Conservation (phyloP, 1,140 invertebrate species). For the Solenopsis fugax region DNA sequence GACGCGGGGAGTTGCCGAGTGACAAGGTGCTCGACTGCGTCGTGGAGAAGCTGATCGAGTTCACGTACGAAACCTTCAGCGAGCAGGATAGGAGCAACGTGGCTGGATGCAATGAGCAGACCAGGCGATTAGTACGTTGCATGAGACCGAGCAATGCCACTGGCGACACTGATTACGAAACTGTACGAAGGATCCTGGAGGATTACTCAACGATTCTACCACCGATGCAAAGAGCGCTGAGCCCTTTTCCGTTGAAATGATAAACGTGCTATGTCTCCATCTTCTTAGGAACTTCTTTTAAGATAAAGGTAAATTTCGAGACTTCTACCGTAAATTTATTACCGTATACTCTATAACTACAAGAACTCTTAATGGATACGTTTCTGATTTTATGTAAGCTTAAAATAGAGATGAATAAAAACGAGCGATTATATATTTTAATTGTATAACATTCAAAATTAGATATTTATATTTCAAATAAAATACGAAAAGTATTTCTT, state of each 20-base stretch:
- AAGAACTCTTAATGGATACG: background rate
- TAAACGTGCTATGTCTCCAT: slow-evolving; percentile 5
- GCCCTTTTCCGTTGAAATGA: slow-evolving; percentile 44
- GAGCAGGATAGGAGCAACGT: background rate
- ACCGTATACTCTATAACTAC: background rate
- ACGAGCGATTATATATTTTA: background rate
- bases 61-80: slow-evolving; percentile 63
- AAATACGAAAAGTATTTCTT: background rate
- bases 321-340: slow-evolving; percentile 20
- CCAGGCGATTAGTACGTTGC: slow-evolving; percentile 72
- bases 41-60: slow-evolving; percentile 74
- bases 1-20: slow-evolving; percentile 73
- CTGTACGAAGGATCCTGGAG: slow-evolving; percentile 65
- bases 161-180: slow-evolving; percentile 52
- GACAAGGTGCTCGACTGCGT: slow-evolving; percentile 80
- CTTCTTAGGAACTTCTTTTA: background rate
- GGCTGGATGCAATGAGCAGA: slow-evolving; percentile 61
- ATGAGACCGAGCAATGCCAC: slow-evolving; percentile 58
- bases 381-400: background rate
- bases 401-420: slow-evolving; percentile 16
- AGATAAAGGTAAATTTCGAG: slow-evolving; percentile 20
- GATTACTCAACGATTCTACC: slow-evolving; percentile 64
- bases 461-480: background rate
- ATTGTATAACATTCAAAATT: background rate
- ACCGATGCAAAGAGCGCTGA: slow-evolving; percentile 36